Conservation (phyloP, 2,888 invertebrate species). For the Hirtodrosophila cameraria region DNA sequence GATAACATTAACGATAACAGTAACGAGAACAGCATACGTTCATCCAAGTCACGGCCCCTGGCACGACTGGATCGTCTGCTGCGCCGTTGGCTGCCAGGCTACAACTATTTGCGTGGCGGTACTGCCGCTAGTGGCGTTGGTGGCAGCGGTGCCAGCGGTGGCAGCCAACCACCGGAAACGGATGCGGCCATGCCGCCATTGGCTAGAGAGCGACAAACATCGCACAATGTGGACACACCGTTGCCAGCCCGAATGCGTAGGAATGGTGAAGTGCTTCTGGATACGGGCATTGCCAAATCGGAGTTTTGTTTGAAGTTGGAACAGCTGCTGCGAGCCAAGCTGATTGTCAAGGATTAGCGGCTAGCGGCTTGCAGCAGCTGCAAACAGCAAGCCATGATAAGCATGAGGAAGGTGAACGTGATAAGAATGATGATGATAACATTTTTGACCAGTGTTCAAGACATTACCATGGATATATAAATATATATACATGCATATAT, state of each 20-base stretch:
- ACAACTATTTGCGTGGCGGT: conserved; percentile 44
- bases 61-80: conserved; percentile 50
- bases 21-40: conserved; percentile 1
- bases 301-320: conserved; percentile 61
- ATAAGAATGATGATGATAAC: neutral
- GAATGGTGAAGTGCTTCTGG: conserved; percentile 48
- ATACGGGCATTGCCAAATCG: conserved; percentile 61
- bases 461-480: conserved; percentile 7
- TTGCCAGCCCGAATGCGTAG: conserved; percentile 10
- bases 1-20: conserved; percentile 16
- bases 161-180: neutral
- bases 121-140: neutral
- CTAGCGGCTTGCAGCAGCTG: neutral
- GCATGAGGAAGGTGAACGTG: no score
- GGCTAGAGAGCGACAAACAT: neutral
- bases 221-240: conserved; percentile 9
- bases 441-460: conserved; percentile 4
- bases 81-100: conserved; percentile 64
- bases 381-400: neutral
- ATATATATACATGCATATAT: no score
- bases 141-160: neutral
- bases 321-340: conserved; percentile 46
- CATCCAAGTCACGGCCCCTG: conserved; percentile 24
- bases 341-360: conserved; percentile 30
- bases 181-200: neutral